phyloP scores from a whole-genome alignment of 2,113 vertebrate genomes.

The Pomatorhinus ruficollis region DNA sequence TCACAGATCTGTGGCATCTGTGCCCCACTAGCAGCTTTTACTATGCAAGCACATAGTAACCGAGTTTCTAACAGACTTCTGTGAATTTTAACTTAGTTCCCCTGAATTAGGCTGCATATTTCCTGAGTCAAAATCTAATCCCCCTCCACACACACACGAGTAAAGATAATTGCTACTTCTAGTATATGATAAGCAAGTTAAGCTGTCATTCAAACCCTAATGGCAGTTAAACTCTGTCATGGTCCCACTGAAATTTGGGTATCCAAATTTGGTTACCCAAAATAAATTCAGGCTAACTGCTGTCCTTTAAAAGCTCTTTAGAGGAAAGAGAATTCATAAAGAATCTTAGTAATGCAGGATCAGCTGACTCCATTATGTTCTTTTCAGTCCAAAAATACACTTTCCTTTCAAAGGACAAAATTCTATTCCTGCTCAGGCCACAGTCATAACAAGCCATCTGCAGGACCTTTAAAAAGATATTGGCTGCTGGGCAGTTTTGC shows the following conservation, averaged over 20 bases:
- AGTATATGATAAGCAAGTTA: background rate
- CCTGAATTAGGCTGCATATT: background rate
- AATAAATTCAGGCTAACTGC: background rate
- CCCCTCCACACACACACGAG: background rate
- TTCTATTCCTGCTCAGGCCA: background rate
- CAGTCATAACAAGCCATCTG: background rate
- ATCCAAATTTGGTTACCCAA: background rate
- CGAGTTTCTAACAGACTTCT: background rate
- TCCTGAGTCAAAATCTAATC: background rate
- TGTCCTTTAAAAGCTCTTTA: background rate
- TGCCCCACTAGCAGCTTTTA: background rate
- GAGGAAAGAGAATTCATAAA: background rate
- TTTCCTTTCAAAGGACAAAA: background rate
- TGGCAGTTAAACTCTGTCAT: background rate
- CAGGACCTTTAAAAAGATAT: background rate
- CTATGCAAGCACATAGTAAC: background rate
- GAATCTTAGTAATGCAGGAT: background rate
- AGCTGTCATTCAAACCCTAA: background rate
- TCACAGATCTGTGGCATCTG: background rate
- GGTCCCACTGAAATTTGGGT: background rate
- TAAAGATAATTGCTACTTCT: background rate
- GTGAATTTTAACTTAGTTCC: background rate
- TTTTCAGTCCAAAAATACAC: background rate
- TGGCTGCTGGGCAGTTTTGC: background rate
- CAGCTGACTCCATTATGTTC: background rate